phyloP scores from a whole-genome alignment of 2,113 vertebrate genomes.

The Cyprinus carpio region DNA sequence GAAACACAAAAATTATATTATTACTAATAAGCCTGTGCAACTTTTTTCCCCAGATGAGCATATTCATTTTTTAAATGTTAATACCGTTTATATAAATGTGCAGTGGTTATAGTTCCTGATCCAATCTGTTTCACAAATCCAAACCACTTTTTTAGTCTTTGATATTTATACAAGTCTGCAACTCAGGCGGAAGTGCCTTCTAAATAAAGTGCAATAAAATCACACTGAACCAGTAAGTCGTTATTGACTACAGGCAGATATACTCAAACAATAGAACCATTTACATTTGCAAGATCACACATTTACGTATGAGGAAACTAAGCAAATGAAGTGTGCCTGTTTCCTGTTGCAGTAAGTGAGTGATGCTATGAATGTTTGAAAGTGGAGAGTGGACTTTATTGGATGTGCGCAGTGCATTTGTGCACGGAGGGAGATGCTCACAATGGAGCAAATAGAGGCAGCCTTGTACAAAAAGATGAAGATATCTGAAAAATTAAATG shows the following conservation, averaged over 20 bases:
- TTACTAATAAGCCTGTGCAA: not conserved
- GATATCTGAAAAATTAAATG: slow-evolving; percentile 17
- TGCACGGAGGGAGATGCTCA: not conserved
- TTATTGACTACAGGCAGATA: not conserved
- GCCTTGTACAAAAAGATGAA: slow-evolving; percentile 19
- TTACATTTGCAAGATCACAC: not conserved
- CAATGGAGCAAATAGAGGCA: slow-evolving; percentile 41
- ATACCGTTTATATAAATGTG: not conserved
- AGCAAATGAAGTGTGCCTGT: slow-evolving; percentile 35
- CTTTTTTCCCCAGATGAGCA: not conserved
- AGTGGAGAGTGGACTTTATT: not conserved
- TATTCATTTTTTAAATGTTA: not conserved
- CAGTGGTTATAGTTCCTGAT: slow-evolving; percentile 7
- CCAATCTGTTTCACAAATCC: not conserved
- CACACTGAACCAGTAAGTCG: not conserved
- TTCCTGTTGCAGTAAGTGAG: slow-evolving; percentile 5
- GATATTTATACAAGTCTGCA: slow-evolving; percentile 8
- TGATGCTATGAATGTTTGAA: not conserved
- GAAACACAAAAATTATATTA: not conserved
- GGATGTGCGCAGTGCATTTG: not conserved
- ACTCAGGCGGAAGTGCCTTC: not conserved
- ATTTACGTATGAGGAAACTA: slow-evolving; percentile 43
- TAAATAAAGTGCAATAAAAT: slow-evolving; percentile 32
- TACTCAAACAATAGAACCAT: slow-evolving; percentile 36
- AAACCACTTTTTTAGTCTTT: not conserved